Conservation (phyloP, 2,113 vertebrate species). For the Lophura nycthemera region DNA sequence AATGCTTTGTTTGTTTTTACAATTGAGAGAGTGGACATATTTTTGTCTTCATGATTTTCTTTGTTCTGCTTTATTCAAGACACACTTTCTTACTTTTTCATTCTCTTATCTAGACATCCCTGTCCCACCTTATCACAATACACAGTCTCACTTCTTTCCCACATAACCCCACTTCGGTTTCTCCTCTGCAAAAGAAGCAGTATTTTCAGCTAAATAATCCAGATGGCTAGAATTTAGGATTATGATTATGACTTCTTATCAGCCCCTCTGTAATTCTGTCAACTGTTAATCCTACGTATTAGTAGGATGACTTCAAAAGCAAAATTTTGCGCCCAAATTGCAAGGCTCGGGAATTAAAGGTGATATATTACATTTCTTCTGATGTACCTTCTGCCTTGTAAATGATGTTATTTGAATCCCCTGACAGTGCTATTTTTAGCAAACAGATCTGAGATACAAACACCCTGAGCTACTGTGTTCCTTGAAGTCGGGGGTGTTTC, state of each 20-base stretch:
- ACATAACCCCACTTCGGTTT: too few relatives aligned
- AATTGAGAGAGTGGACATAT: neutral
- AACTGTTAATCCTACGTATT: neutral
- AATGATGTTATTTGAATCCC: neutral
- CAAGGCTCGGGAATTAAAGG: neutral
- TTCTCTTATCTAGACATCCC: neutral
- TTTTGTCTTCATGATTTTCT: neutral
- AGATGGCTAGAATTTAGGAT: neutral
- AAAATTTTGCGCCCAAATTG: neutral
- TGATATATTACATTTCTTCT: neutral
- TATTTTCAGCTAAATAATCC: neutral
- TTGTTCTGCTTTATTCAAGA: neutral
- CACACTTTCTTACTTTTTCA: neutral
- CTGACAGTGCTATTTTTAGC: neutral
- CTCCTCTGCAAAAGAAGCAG: neutral
- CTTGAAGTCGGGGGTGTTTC: neutral
- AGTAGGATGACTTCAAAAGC: neutral
- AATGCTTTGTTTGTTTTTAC: neutral
- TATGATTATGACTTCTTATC: neutral
- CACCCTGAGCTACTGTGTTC: neutral
- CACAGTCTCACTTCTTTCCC: neutral
- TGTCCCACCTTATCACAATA: neutral
- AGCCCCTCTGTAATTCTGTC: neutral
- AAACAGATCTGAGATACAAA: neutral
- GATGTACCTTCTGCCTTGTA: neutral